Evolutionary conservation across 1,140 invertebrate species (phyloP), one percentile per base, ranked within the genome.

Genomic region (Atopsyche davidsoni): DNA sequence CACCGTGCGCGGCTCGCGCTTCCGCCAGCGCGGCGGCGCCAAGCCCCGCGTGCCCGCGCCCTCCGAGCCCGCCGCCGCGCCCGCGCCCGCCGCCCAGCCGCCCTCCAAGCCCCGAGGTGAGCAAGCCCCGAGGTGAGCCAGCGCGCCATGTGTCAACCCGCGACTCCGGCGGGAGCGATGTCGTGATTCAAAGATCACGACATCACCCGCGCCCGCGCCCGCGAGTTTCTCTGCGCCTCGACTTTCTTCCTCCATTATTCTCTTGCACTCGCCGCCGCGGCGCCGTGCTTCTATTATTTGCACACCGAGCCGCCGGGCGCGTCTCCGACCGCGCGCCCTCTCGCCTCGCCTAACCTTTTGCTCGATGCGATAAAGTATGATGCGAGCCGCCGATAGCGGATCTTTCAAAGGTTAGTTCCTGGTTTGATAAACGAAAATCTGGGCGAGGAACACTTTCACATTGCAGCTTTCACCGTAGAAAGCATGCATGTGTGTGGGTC

Each of bases 1-100:
- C 64, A 58, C 65, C 60, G 18, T 75, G 62, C 47, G 28, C 60
- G 66, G 62, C 68, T 10, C 65, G 14, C 40, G 39, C 25, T 53
- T 31, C 47, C 46, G 22, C 19, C 14, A 36, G 6, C 22, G 55
- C 13, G 31, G 21, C 4, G 38, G 22, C 22, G n/a, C n/a, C 77
- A 3, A 72, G 71, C 0, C 69, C 72, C 0, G 75, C n/a, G n/a
- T n/a, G 21, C 19, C 55, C 13, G 16, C 41, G 11, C 13, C 34
- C 18, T 28, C 44, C 3, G 39, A 43, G 18, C 22, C 43, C 11
- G 16, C 63, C 0, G 63, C 67, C 1, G 62, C 67, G 0, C 64
- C 66, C 1, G 60, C 65, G 2, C 53, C 64, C 1, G 52, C 64
- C 4, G 59, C 67, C 3, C 62, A 43, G 11, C 9, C 48, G 31